phyloP scores from a whole-genome alignment of 23 tunicate species.

The Oikopleura vanhoeffeni region DNA sequence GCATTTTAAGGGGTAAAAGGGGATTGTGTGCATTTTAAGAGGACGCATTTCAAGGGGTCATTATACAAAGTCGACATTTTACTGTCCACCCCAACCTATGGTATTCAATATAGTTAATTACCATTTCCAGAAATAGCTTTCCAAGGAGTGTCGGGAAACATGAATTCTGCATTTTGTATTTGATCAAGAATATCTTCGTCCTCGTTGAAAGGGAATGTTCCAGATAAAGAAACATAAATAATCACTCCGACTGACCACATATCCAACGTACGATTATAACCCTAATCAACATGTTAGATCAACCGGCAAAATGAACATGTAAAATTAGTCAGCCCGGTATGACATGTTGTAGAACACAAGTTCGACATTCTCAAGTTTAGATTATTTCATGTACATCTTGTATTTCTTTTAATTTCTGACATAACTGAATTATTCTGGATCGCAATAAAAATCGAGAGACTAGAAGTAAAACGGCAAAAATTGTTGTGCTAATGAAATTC shows the following conservation, averaged over 20 bases:
- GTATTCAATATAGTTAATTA: conserved; percentile 22
- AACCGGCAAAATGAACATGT: not conserved
- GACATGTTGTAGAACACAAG: too few species aligned
- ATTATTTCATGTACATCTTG: too few species aligned
- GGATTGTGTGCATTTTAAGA: not conserved
- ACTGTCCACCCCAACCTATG: not conserved
- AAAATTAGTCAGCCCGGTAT: too few species aligned
- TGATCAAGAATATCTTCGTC: conserved; percentile 99
- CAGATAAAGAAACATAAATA: conserved; percentile 89
- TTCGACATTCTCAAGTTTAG: too few species aligned
- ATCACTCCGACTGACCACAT: conserved; percentile 99
- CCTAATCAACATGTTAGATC: conserved; percentile 19
- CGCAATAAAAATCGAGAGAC: too few species aligned
- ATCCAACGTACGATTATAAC: conserved; percentile 85
- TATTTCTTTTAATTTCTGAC: too few species aligned
- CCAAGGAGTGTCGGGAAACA: conserved; percentile 96
- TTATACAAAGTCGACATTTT: too few species aligned
- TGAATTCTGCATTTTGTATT: conserved; percentile 93
- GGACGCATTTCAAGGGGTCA: not conserved
- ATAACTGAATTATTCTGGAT: too few species aligned
- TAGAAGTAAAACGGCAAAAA: too few species aligned
- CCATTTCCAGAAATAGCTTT: conserved; percentile 37
- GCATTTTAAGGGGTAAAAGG: not conserved
- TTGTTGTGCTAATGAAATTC: too few species aligned
- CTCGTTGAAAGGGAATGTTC: conserved; percentile 98